Percentiles rank a stretch among this genome's conserved stretches.
Conservation (phyloP, 2,888 invertebrate species). For the Drosophila mimetica region DNA sequence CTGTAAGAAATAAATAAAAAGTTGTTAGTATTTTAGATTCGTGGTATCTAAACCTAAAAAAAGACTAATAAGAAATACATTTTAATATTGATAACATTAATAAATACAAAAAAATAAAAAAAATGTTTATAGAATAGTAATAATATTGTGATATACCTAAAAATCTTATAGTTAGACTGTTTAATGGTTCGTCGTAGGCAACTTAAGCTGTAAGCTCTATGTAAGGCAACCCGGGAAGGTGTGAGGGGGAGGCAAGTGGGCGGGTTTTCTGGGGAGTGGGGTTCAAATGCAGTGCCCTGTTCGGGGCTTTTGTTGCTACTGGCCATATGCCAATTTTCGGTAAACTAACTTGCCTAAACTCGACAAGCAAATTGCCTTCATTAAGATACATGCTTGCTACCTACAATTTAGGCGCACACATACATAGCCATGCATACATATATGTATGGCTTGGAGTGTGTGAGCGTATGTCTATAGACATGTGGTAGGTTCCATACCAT, state of each 20-base stretch:
- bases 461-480: constrained; percentile 20
- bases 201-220: constrained; percentile 1
- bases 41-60: too few species aligned
- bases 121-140: too few species aligned
- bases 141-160: neutral
- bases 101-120: neutral
- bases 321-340: constrained; percentile 82
- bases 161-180: neutral
- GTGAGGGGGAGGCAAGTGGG: constrained; percentile 7
- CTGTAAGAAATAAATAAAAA: neutral
- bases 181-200: neutral
- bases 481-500: constrained; percentile 57
- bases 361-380: constrained; percentile 81
- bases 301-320: constrained; percentile 71
- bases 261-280: constrained; percentile 12
- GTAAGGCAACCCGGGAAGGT: neutral
- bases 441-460: constrained; percentile 4
- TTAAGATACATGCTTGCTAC: constrained; percentile 80
- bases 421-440: constrained; percentile 16
- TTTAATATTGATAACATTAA: too few species aligned
- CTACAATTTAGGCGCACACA: constrained; percentile 70
- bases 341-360: constrained; percentile 81
- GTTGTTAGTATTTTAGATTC: neutral
- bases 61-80: neutral
- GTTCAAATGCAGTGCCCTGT: constrained; percentile 28